A percentile compares a stretch with the other conserved stretches of the same genome.
Conservation (phyloP, 2,888 invertebrate species). For the Mantis religiosa region DNA sequence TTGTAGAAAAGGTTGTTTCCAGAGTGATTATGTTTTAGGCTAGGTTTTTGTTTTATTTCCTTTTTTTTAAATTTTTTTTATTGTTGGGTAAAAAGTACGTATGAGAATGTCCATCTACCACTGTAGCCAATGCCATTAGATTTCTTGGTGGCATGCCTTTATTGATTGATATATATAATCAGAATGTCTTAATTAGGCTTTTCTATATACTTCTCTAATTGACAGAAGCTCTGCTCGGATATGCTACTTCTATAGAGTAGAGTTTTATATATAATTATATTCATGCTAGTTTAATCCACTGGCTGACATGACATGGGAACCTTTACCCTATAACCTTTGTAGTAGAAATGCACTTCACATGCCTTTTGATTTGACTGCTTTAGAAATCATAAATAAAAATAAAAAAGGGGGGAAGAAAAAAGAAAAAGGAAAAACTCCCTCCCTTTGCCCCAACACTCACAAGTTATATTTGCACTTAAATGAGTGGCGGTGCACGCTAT, state of each 20-base stretch:
- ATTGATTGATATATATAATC: constrained; percentile 18
- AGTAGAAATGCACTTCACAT: constrained; percentile 29
- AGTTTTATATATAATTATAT: constrained; percentile 21
- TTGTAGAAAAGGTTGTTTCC: constrained; percentile 15
- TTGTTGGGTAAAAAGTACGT: constrained; percentile 10
- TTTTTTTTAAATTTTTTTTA: not conserved
- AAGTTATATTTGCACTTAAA: constrained; percentile 4
- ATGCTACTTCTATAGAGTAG: constrained; percentile 28
- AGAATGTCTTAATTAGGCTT: constrained; percentile 26
- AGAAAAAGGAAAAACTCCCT: not conserved
- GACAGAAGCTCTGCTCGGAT: constrained; percentile 14
- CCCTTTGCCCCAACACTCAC: not conserved
- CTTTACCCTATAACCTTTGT: constrained; percentile 18
- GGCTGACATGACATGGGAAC: constrained; percentile 23
- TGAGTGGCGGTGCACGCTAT: constrained; percentile 15
- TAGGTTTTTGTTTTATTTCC: constrained; percentile 21
- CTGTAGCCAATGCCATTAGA: constrained; percentile 34
- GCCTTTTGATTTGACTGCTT: constrained; percentile 25
- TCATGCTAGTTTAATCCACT: constrained; percentile 31
- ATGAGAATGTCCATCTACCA: constrained; percentile 33
- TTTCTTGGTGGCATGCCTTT: constrained; percentile 71
- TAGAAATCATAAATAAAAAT: constrained; percentile 22
- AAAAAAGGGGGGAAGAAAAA: not conserved
- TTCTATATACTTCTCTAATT: constrained; percentile 14
- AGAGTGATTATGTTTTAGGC: constrained; percentile 25